A percentile compares a stretch with the other conserved stretches of the same genome.
phyloP scores from a whole-genome alignment of 2,113 vertebrate species.

The Telmatochromis brichardi region DNA sequence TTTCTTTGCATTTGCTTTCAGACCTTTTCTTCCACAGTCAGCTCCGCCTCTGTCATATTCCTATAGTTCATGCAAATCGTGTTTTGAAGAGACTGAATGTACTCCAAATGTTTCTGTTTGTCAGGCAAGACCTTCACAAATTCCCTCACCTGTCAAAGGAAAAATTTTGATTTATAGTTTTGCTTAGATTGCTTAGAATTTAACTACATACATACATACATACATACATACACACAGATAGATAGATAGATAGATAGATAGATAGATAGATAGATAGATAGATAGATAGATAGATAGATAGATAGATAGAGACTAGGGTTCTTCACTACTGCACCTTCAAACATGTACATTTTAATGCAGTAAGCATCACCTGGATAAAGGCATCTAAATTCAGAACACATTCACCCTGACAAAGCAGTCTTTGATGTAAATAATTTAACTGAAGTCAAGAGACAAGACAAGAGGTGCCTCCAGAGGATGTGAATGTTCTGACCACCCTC shows the following conservation, averaged over 20 bases:
- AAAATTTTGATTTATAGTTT: background rate
- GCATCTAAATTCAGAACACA: conserved; percentile 12
- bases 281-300: fast-evolving
- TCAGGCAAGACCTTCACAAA: conserved; percentile 45
- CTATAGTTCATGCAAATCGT: conserved; percentile 49
- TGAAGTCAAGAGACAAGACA: background rate
- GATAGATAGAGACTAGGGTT: background rate
- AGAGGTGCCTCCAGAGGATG: background rate
- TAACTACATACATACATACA: background rate
- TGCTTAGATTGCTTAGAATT: background rate
- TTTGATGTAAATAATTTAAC: conserved; percentile 11
- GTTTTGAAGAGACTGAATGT: conserved; percentile 66
- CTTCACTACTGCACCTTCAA: background rate
- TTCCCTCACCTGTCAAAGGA: conserved; percentile 62
- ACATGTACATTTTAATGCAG: background rate
- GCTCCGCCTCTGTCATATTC: conserved; percentile 47
- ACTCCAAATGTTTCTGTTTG: conserved; percentile 60
- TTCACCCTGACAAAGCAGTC: background rate
- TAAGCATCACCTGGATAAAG: background rate
- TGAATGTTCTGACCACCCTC: background rate
- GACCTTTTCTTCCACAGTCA: conserved; percentile 67
- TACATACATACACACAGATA: fast-evolving
- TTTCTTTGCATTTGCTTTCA: background rate
- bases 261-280: fast-evolving
- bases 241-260: background rate